Evolutionary conservation across 1,140 invertebrate species (phyloP), one percentile per base, ranked within the genome.

Genomic region (Agrypnia vestita): DNA sequence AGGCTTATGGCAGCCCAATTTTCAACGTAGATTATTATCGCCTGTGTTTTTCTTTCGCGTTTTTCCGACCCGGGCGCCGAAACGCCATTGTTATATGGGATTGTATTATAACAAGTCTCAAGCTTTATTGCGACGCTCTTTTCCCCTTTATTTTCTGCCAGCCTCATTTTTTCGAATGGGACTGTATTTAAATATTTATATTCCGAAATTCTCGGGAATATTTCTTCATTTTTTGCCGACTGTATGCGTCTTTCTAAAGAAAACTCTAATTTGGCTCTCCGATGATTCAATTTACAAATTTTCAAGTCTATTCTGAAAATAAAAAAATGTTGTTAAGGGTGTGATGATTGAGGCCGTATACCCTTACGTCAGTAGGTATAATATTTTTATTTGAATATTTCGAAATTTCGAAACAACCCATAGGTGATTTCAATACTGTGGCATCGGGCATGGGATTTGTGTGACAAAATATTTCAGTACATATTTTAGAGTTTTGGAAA

Each of bases 41-140:
- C 75, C 43, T 56, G 77, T 75, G 81, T 82, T 82, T 82, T 82
- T 82, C 81, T 76, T 82, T 55, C 71, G 59, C 47, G 72, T 77
- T 77, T 72, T 71, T 69, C 74, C 53, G 19, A 17, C 59, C 17
- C 56, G 21, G 11, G 44, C 72, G 17, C n/a, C 59, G 25, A 46
- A 71, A 71, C 44, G 61, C 76, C 15, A 17, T 79, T 82, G 75
- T 67, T 79, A 79, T 77, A 61, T 79, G 55, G 59, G 75, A 82
- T 82, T 75, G 81, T 75, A 59, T 82, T 82, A 80, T 80, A 82
- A 82, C 81, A 80, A 82, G 81, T 49, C 67, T 62, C 74, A 72
- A 71, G 71, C 56, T 82, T 82, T 82, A 82, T 80, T 67, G 71
- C 74, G 78, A 77, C 71, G 35, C 76, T 76, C 77, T 55, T 55